phyloP scores from a whole-genome alignment of 2,888 invertebrate genomes.

The Sphaeridia pumilis region DNA sequence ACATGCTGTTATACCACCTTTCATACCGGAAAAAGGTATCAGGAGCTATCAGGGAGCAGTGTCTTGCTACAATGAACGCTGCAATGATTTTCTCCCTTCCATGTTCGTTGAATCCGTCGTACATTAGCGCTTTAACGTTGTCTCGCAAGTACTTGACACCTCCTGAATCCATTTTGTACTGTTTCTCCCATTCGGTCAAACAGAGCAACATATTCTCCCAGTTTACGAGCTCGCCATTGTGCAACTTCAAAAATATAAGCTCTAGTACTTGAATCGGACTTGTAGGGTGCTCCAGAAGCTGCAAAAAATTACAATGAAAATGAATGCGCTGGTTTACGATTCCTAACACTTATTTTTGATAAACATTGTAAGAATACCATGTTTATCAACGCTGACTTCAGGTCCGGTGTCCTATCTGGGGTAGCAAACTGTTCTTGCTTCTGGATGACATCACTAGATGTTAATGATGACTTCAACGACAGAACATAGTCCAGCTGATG shows the following conservation, averaged over 20 bases:
- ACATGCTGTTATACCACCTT: constrained; percentile 30
- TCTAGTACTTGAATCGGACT: constrained; percentile 15
- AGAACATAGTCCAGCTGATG: constrained; percentile 17
- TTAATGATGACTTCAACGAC: constrained; percentile 1
- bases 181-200: constrained; percentile 23
- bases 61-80: constrained; percentile 30
- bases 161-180: constrained; percentile 9
- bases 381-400: constrained; percentile 9
- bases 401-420: background rate
- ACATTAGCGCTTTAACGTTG: constrained; percentile 19
- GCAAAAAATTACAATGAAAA: too few species aligned
- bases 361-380: too few species aligned
- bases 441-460: constrained; percentile 17
- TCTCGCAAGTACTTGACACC: constrained; percentile 24
- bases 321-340: background rate
- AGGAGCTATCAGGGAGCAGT: constrained; percentile 31
- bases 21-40: constrained; percentile 28
- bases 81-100: constrained; percentile 17
- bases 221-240: constrained; percentile 11
- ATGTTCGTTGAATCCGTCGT: constrained; percentile 18
- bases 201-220: constrained; percentile 26
- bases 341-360: too few species aligned
- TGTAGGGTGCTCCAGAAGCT: constrained; percentile 23
- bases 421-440: constrained; percentile 28
- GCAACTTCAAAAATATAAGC: constrained; percentile 8